Evolutionary conservation across 2,113 vertebrate genomes (phyloP).

Genomic region (Daphoenositta chrysoptera): DNA sequence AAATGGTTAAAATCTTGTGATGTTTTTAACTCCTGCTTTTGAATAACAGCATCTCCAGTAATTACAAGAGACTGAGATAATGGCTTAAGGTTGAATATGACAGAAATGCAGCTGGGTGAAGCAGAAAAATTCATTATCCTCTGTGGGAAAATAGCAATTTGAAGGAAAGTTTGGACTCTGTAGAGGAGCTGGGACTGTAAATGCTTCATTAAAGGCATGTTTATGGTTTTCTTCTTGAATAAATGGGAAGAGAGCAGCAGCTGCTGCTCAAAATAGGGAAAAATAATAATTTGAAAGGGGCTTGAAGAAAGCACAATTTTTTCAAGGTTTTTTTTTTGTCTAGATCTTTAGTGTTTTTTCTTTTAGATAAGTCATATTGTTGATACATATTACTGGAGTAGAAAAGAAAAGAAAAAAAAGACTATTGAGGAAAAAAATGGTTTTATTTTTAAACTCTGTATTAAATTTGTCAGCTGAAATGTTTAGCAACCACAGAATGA

Average conservation of each 20-base stretch:
- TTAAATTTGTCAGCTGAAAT: neutral
- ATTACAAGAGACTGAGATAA: neutral
- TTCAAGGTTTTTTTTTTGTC: neutral
- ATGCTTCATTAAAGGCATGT: neutral
- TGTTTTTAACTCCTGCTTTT: neutral
- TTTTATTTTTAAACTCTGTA: neutral
- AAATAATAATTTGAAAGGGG: neutral
- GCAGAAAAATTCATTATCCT: neutral
- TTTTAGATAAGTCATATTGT: neutral
- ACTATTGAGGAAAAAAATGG: neutral
- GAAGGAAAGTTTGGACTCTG: neutral
- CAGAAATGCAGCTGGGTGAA: neutral
- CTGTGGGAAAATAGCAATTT: neutral
- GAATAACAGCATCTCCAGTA: neutral
- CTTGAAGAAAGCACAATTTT: neutral
- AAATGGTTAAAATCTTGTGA: neutral
- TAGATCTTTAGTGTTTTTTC: neutral
- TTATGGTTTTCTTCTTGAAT: neutral
- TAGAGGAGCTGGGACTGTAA: neutral
- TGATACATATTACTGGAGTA: neutral
- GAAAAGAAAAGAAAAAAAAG: neutral
- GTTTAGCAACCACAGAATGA: neutral
- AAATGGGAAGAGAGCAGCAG: neutral
- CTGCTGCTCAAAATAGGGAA: neutral
- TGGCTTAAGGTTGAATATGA: neutral